Evolutionary conservation across 2,888 invertebrate genomes (phyloP), one percentile per base, ranked within the genome.

Genomic region (Lamellibrachia satsuma): DNA sequence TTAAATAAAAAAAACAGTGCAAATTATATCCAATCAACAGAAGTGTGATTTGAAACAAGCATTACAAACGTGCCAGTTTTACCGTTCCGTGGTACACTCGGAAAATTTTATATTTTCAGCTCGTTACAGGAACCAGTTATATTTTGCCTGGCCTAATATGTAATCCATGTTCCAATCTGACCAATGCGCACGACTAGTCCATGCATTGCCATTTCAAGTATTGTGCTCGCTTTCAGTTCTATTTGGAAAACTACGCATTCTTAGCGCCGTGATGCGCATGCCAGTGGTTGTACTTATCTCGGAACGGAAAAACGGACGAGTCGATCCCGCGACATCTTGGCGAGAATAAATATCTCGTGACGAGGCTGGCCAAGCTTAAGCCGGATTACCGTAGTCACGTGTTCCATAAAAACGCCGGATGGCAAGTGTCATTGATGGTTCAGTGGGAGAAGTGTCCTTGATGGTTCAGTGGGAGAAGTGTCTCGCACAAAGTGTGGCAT

Each of bases 291-390:
- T n/a, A 75, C 75, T 75, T 75, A 75, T 75, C 75, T 75, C n/a
- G 75, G 22, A 15, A 75, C 75, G n/a, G 7, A 75, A 55, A 75
- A 75, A 75, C 22, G 75, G 75, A 75, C n/a, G 22, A 75, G 75
- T 75, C 75, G 22, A 75, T 75, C 75, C 75, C 75, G 22, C 15
- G 75, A 75, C 75, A 22, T 3, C 75, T 75, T 75, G 75, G 75
- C 75, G n/a, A n/a, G 22, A 75, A 75, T 75, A n/a, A 75, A 15
- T 75, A 75, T 75, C 75, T 75, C 75, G 75, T 75, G 75, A 75
- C 75, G 75, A 75, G 75, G 75, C 75, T 75, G 75, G 75, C 75
- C 75, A 75, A n/a, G 22, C 75, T 75, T 75, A 75, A 75, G 75
- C 75, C 22, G 75, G 75, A 75, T 22, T 75, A 75, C 75, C n/a